These are phyloP conservation scores for Molothrus aeneus DNA, from an alignment of 2,797 vertebrate species.

Conservation along the genomic window DNA sequence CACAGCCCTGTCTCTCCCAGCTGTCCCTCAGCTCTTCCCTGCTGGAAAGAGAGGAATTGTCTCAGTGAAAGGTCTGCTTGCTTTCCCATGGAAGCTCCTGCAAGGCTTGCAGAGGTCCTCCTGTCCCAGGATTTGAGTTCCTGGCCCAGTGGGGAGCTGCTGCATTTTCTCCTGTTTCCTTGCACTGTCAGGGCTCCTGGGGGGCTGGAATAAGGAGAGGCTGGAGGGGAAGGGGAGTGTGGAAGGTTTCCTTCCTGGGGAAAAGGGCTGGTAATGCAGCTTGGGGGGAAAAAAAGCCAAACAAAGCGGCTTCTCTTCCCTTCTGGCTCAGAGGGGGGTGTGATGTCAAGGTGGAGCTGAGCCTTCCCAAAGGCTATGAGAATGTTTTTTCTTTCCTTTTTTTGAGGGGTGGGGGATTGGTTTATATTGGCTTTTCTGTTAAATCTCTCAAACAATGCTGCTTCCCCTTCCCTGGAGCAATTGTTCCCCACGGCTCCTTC, in stretches of 20 bases:
- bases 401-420: neutral
- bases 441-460: conserved; percentile 9
- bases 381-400: neutral
- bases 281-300: neutral
- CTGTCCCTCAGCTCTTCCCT: neutral
- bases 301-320: conserved; percentile 31
- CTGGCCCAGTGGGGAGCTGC: neutral
- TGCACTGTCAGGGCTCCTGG: accelerated
- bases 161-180: accelerated
- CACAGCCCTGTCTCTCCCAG: neutral
- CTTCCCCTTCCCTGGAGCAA: conserved; percentile 49
- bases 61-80: neutral
- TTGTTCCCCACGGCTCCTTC: conserved; percentile 11
- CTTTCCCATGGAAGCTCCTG: neutral
- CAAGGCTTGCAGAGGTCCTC: neutral
- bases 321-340: neutral
- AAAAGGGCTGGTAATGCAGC: neutral
- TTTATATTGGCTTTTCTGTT: neutral
- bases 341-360: neutral
- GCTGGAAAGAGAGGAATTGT: neutral
- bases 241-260: conserved; percentile 58
- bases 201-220: neutral
- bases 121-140: neutral
- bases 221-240: neutral
- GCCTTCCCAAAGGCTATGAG: neutral